Percentiles rank a stretch among this genome's conserved stretches.
Evolutionary conservation across 2,797 vertebrate species (phyloP).

Genomic region (Brachyrhaphis roseni): DNA sequence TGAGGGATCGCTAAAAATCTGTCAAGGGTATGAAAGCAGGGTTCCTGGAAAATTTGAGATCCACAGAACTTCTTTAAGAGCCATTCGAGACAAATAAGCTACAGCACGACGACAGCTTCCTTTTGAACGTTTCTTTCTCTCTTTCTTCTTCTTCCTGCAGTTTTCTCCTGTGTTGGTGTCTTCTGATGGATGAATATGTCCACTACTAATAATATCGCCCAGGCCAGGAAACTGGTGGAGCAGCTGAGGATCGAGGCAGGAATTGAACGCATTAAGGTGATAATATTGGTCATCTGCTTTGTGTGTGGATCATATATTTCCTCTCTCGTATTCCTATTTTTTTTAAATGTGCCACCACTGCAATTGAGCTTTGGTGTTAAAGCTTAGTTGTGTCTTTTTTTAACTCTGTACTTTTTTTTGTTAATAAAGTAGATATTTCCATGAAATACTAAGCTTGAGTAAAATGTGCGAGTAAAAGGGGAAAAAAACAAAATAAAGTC

Average conservation of each 20-base stretch:
- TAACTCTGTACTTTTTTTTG: no score
- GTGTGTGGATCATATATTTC: neutral
- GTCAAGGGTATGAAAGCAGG: neutral
- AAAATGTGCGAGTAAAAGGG: no score
- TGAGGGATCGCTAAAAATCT: neutral
- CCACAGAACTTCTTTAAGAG: neutral
- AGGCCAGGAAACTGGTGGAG: slow-evolving; percentile 97
- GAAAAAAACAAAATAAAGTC: no score
- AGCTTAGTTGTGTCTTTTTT: neutral
- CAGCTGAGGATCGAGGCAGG: slow-evolving; percentile 97
- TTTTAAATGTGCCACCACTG: neutral
- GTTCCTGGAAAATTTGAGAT: neutral
- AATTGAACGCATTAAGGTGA: slow-evolving; percentile 93
- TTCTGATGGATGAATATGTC: slow-evolving; percentile 95
- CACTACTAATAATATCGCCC: slow-evolving; percentile 95
- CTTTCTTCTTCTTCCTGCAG: slow-evolving; percentile 37
- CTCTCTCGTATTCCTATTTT: slow-evolving; percentile 1
- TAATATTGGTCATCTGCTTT: neutral
- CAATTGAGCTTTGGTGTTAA: neutral
- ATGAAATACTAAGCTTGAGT: neutral
- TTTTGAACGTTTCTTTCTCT: neutral
- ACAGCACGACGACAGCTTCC: neutral
- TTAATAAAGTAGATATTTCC: neutral
- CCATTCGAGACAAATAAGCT: neutral
- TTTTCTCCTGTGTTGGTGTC: slow-evolving; percentile 76